Conservation (phyloP, 2,888 invertebrate genomes). For the Flabesymbios commensalis region DNA sequence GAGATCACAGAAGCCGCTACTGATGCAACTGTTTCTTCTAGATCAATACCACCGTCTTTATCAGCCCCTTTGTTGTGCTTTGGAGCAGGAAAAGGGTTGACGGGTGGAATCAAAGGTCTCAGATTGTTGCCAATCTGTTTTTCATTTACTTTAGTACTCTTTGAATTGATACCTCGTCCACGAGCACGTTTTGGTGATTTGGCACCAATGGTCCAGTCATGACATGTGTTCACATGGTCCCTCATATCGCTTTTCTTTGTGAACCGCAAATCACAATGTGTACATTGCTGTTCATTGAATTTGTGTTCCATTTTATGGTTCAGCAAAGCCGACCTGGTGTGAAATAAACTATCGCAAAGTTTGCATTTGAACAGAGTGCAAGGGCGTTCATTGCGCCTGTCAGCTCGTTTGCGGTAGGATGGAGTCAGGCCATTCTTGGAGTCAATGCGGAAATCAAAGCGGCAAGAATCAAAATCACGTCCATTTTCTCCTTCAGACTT, state of each 20-base stretch:
- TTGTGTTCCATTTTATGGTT: slow-evolving; percentile 31
- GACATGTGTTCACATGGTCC: slow-evolving; percentile 21
- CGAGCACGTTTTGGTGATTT: too few species aligned
- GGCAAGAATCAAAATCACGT: slow-evolving; percentile 35
- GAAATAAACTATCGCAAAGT: slow-evolving; percentile 28
- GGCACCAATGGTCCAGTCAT: too few species aligned
- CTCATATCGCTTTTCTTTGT: slow-evolving; percentile 2
- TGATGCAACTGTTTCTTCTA: too few species aligned
- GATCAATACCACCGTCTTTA: too few species aligned
- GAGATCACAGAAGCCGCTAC: too few species aligned
- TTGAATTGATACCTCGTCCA: too few species aligned
- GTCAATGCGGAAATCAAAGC: slow-evolving; percentile 38
- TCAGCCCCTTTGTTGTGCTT: too few species aligned
- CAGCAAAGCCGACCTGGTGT: slow-evolving; percentile 27
- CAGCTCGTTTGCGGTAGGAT: slow-evolving; percentile 24
- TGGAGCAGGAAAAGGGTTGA: too few species aligned
- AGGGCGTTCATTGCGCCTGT: slow-evolving; percentile 17
- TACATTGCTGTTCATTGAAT: slow-evolving; percentile 12
- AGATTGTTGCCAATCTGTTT: too few species aligned
- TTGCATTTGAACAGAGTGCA: slow-evolving; percentile 37
- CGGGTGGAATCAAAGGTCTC: too few species aligned
- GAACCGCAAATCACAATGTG: slow-evolving; percentile 17
- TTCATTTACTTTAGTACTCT: too few species aligned
- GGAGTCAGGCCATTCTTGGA: slow-evolving; percentile 37
- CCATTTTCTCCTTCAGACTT: too few species aligned